These are phyloP conservation scores for Trichosurus vulpecula DNA, from an alignment of 2,797 vertebrate species.

Conservation along the genomic window DNA sequence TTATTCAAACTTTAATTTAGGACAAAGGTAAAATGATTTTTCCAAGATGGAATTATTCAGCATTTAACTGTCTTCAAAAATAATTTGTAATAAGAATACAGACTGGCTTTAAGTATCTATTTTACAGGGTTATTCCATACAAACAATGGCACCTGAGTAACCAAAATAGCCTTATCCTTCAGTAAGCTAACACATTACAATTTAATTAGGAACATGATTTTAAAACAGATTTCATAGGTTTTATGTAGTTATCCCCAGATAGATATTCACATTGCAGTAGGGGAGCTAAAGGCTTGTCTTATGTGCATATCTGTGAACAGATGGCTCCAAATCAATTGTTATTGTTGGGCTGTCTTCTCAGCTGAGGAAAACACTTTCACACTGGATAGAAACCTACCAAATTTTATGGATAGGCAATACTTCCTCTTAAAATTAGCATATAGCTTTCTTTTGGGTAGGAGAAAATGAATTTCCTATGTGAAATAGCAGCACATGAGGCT, in stretches of 20 bases:
- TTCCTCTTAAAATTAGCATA: constrained; percentile 1
- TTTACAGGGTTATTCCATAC: not conserved
- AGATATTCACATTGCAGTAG: not conserved
- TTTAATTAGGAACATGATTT: constrained; percentile 29
- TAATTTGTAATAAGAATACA: not conserved
- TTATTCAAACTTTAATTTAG: not conserved
- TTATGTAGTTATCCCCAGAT: constrained; percentile 5
- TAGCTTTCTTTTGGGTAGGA: not conserved
- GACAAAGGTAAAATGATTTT: not conserved
- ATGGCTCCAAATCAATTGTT: not conserved
- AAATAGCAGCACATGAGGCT: not conserved
- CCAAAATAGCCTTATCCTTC: not conserved
- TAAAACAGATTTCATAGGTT: constrained; percentile 5
- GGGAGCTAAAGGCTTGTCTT: not conserved
- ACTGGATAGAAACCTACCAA: not conserved
- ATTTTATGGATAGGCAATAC: not conserved
- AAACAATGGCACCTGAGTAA: not conserved
- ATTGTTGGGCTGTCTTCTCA: not conserved
- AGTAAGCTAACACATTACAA: not conserved
- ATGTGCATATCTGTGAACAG: not conserved
- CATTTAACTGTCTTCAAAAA: not conserved
- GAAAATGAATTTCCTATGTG: not conserved
- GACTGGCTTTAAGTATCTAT: not conserved
- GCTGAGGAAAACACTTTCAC: constrained; percentile 5
- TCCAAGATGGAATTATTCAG: not conserved